Base-by-base conservation (phyloP, 2,888 invertebrate species). In the Heliconius sara region DNA sequence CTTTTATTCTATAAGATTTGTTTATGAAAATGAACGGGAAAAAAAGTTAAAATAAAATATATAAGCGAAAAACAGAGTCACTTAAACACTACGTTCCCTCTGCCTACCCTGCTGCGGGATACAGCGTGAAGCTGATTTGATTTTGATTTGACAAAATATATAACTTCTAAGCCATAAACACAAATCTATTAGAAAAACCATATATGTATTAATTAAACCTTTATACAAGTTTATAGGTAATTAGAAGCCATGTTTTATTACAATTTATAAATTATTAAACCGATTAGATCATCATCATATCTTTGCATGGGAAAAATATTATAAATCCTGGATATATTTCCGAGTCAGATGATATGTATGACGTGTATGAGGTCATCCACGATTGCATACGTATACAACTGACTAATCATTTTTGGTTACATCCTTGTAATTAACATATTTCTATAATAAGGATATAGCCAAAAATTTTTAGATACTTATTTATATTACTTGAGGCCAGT, bases 281-380 rank as follows among this genome's bases (percentile, higher is more conserved):
- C 66, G 80, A 85, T 87, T 85, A 86, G 84, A 84, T 87, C 85
- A 86, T 85, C 85, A 19, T 9, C 7, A 52, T 52, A 80, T 81
- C 78, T 76, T 81, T 84, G 80, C 83, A 86, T 84, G 84, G 84
- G 85, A 84, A 85, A 85, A 81, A 85, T 81, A 81, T 75, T 85
- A 84, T 80, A 83, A 83, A 83, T 84, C 81, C 84, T 83, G 86
- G 85, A 84, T 86, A 86, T 82, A 82, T 84, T 84, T 84, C 87
- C 89, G 90, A 89, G 89, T 89, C 86, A 88, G 85, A 86, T 85
- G 22, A 68, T 71, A 67, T 67, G 43, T 66, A 75, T 88, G 87
- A 88, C 87, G 16, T 65, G 74, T 71, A 79, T 80, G 82, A 75
- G 75, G 76, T 91, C 89, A 91, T 89, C 86, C 83, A 82, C 43